Evolutionary conservation across 2,888 invertebrate genomes (phyloP), one percentile per base, ranked within the genome.

Genomic region (Lapara coniferarum): DNA sequence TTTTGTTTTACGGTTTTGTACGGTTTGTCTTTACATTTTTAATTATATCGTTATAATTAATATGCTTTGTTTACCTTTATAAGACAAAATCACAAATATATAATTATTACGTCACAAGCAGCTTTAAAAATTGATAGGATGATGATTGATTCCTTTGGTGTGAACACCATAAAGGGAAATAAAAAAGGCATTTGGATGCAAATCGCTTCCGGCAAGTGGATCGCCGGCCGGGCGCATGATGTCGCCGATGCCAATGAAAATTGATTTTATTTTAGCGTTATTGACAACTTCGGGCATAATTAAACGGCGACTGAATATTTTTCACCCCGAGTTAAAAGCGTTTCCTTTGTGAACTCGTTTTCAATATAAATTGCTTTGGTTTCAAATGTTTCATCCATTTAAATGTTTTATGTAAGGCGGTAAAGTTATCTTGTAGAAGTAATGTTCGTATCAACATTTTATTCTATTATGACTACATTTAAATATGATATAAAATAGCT

Each of bases 221-320:
- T 69, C 73, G 71, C 77, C 76, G 79, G 30, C 58, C 57, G 69
- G 49, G 66, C 69, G 69, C 78, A 77, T 77, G 78, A 78, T 77
- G 78, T 76, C 75, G 72, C 74, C 72, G 73, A 67, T 77, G 75
- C 76, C 80, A 78, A 77, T 76, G 78, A 73, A 79, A 81, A 80
- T 74, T 77, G 75, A 81, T 81, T 85, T 80, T 79, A 77, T 82
- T 82, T 78, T 71, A 71, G 71, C 73, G 78, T 74, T 78, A 82
- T 81, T 81, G 80, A 80, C 78, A 78, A 75, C 72, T 71, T 73
- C 73, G 74, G 73, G 71, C 73, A 75, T 77, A 79, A 81, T 82
- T 82, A 79, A 81, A 80, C 76, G 69, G 37, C 68, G 66, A 49
- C 53, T 66, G 66, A 69, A 66, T 66, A 51, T 69, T 69, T 69